Conservation (phyloP, 2,797 vertebrate species). For the Arremon brunneinucha region DNA sequence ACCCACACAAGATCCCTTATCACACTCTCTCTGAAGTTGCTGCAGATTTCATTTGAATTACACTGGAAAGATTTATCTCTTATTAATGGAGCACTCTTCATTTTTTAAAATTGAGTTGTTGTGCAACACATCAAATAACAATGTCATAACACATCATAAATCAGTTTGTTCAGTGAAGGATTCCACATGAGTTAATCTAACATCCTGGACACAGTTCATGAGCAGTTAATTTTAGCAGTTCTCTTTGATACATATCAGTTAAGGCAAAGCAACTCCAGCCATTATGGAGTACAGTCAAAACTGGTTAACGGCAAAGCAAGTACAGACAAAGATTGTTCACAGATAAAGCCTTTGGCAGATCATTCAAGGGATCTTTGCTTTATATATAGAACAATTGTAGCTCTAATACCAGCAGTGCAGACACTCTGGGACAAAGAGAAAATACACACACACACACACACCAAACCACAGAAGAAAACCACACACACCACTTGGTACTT, state of each 20-base stretch:
- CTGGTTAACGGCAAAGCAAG: conserved; percentile 59
- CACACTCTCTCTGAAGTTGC: conserved; percentile 8
- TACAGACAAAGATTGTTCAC: conserved; percentile 51
- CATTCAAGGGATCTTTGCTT: conserved; percentile 48
- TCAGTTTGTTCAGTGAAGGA: conserved; percentile 47
- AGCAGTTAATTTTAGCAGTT: conserved; percentile 66
- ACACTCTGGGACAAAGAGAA: conserved; percentile 39
- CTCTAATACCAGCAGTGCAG: conserved; percentile 36
- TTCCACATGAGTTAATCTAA: conserved; percentile 61
- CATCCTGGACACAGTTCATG: conserved; percentile 59
- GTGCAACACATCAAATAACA: conserved; percentile 64
- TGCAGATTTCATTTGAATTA: conserved; percentile 60
- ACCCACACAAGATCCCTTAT: conserved; percentile 52
- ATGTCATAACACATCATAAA: conserved; percentile 65
- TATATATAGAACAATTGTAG: conserved; percentile 55
- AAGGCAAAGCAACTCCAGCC: conserved; percentile 50
- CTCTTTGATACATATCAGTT: conserved; percentile 56
- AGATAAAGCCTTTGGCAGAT: conserved; percentile 57
- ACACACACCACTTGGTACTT: conserved; percentile 35
- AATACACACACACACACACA: not conserved
- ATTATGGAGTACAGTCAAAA: conserved; percentile 45
- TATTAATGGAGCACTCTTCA: conserved; percentile 43
- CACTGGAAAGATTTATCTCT: conserved; percentile 61
- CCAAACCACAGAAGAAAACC: conserved; percentile 58
- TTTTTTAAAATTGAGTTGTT: conserved; percentile 63